Evolutionary conservation across 2,113 vertebrate species (phyloP), one percentile per base, ranked within the genome.

Genomic region (Stigmatopora nigra): DNA sequence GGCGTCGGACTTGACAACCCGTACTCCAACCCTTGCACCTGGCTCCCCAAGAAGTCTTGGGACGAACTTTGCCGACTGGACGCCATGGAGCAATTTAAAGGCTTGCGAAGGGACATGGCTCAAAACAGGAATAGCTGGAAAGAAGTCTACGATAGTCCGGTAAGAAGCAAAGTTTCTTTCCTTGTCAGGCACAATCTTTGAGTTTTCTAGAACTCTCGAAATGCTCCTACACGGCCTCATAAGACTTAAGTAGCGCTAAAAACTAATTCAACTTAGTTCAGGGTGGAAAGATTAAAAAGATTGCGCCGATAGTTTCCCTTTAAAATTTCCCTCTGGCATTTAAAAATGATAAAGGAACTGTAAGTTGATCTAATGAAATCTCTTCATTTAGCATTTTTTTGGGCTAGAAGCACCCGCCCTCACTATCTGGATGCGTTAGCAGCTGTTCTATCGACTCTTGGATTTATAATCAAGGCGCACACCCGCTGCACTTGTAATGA

Each of bases 21-120:
- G 6, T 75, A 91, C 53, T 19, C 89, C 3, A 94, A 95, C 65
- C 92, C 93, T 12, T 93, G 91, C 73, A 84, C 82, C 4, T 95
- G 94, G 93, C 90, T 98, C 63, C 91, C 92, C 46, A 89, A 90
- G 70, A 93, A 90, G 52, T 91, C 93, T 5, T 95, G 94, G 94
- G 93, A 95, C 65, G 95, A 95, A 85, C 86, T 93, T 53, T 95
- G 93, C 76, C 88, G 91, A 7, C 76, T 95, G 15, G 89, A 93
- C 31, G 88, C 91, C 41, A 65, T 95, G 53, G 64, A 76, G 31
- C 0, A 7, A 51, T 97, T 95, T 77, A 90, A 59, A 77, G 81
- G 78, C 12, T 84, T 95, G 75, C 83, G 89, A 1, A 76, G 73
- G 17, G 90, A 91, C 77, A 91, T 95, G 78, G 73, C 76, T 7